Evolutionary conservation across 2,888 invertebrate genomes (phyloP).

Genomic region (Amiota minor): DNA sequence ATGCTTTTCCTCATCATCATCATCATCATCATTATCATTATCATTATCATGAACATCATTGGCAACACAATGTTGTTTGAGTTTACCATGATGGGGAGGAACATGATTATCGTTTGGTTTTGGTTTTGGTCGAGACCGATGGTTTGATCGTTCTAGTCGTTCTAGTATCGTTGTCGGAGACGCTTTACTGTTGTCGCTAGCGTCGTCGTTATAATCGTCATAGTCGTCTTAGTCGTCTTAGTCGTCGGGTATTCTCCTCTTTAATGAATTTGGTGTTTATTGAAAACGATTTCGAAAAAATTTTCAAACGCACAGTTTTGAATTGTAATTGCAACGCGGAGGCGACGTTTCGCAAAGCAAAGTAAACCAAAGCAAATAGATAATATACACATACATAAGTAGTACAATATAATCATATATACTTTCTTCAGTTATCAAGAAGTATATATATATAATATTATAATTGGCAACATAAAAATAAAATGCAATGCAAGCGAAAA

Average conservation of each 20-base stretch:
- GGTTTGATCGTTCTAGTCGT: constrained; percentile 45
- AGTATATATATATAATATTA: constrained; percentile 1
- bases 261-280: constrained; percentile 48
- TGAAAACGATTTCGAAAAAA: constrained; percentile 45
- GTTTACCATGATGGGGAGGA: constrained; percentile 14
- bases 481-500: too few relatives aligned
- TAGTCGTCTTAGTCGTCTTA: constrained; percentile 43
- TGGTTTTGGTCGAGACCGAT: background rate
- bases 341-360: constrained; percentile 51
- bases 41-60: too few relatives aligned
- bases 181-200: constrained; percentile 5
- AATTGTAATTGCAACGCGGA: constrained; percentile 60
- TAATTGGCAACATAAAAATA: background rate
- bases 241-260: constrained; percentile 49
- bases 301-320: constrained; percentile 59
- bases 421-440: background rate
- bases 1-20: background rate
- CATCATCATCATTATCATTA: too few relatives aligned
- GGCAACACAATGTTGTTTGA: background rate
- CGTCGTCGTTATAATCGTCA: constrained; percentile 3
- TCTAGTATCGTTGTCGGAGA: constrained; percentile 10
- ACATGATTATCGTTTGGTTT: background rate
- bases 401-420: background rate
- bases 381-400: background rate
- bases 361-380: constrained; percentile 28